Base-by-base conservation (phyloP, 2,888 invertebrate species). In the Drosophila meridionalis region DNA sequence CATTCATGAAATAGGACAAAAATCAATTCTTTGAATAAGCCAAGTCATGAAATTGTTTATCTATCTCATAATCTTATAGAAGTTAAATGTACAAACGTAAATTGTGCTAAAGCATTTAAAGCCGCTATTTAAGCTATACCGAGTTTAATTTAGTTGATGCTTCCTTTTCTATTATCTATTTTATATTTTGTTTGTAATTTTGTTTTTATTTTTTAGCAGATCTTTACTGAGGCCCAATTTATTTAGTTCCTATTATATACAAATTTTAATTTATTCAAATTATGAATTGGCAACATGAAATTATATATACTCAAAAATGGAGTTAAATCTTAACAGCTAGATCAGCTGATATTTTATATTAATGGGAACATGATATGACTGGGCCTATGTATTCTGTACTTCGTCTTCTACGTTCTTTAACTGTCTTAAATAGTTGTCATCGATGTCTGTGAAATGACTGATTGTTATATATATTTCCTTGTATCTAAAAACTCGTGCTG, bases 21-120 rank as follows among this genome's bases (percentile, higher is more conserved):
- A 2, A 9, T 2, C 32, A 40, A 40, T 36, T 59, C 42, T 61
- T 69, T 55, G n/a, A 20, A 53, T 60, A 48, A 26, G 66, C 26
- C 64, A 59, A 62, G 72, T 48, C 67, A 66, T 57, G n/a, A 55
- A 61, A 12, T 48, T 57, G 59, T 60, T 43, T 62, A 58, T 55
- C 47, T 55, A 61, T 61, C 69, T 56, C 36, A 57, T 78, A 60
- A 56, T 76, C 45, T 78, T 74, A 66, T 45, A 74, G 34, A 65
- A 53, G 52, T 73, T 73, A 12, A 36, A 42, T 73, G 63, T 77
- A 63, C 61, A 73, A 69, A 63, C 55, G 62, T 76, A 48, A 52
- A 53, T 64, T 73, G 73, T 60, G 62, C 69, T 60, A 66, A 63
- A 60, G 60, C 62, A 69, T 76, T 77, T 66, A 9, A 70, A 59